phyloP scores from a whole-genome alignment of 1,140 invertebrate species.

The Bilobella aurantiaca region DNA sequence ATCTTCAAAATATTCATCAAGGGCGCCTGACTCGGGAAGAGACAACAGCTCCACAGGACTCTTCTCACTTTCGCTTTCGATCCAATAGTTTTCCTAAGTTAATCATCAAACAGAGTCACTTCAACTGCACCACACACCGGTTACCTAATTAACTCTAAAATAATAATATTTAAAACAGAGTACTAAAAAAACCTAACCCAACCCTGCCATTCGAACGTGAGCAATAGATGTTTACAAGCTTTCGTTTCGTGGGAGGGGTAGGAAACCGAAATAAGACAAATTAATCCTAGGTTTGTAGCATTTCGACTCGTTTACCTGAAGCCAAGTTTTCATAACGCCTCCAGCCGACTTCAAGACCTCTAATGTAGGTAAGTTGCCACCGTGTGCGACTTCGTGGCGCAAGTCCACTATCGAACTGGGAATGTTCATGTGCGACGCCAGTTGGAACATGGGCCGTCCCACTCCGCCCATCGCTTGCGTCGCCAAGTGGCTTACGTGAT shows the following conservation, averaged over 20 bases:
- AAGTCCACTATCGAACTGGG: slow-evolving; percentile 56
- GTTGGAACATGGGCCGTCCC: slow-evolving; percentile 46
- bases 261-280: too few species aligned
- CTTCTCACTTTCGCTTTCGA: not conserved
- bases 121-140: too few species aligned
- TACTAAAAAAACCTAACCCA: too few species aligned
- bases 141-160: too few species aligned
- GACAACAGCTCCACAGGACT: not conserved
- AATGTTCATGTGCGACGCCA: slow-evolving; percentile 48
- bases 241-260: too few species aligned
- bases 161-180: too few species aligned
- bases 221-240: too few species aligned
- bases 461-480: slow-evolving; percentile 46
- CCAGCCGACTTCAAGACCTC: slow-evolving; percentile 47
- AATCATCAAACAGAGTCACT: too few species aligned
- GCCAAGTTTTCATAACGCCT: slow-evolving; percentile 48
- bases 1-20: not conserved
- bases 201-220: too few species aligned
- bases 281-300: too few species aligned
- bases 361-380: slow-evolving; percentile 48
- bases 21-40: not conserved
- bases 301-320: slow-evolving; percentile 47
- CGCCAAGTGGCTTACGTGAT: slow-evolving; percentile 30
- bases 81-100: slow-evolving; percentile 33
- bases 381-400: slow-evolving; percentile 55